Percentiles rank a stretch among this genome's conserved stretches.
Conservation (phyloP, 2,888 invertebrate genomes). For the Lithodes maja region DNA sequence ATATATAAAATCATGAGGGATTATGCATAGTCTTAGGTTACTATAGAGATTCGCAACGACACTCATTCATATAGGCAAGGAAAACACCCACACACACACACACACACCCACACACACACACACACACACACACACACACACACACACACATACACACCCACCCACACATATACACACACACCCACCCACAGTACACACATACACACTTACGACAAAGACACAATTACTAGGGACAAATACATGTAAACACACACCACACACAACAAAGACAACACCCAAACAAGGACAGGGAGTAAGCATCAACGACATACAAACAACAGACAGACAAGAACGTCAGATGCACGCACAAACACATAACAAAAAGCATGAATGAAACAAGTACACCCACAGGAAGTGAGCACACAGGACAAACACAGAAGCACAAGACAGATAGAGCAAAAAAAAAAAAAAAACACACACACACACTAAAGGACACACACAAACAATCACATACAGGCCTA, state of each 20-base stretch:
- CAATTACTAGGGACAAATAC: neutral
- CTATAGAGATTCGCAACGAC: too few species aligned
- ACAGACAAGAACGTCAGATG: neutral
- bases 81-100: neutral
- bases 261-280: neutral
- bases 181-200: neutral
- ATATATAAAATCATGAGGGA: too few species aligned
- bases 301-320: neutral
- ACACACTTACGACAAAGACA: neutral
- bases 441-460: slow-evolving; percentile 14
- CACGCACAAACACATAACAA: too few species aligned
- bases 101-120: neutral
- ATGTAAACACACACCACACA: neutral
- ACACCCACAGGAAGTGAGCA: neutral
- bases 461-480: neutral
- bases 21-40: too few species aligned
- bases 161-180: neutral
- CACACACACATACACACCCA: neutral
- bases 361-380: neutral
- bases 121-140: neutral
- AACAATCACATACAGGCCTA: neutral
- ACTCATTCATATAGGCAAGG: neutral
- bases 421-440: neutral
- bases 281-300: neutral
- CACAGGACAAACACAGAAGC: neutral